These are phyloP conservation scores for Neofelis nebulosa DNA, from an alignment of 2,113 vertebrate species.

Conservation along the genomic window DNA sequence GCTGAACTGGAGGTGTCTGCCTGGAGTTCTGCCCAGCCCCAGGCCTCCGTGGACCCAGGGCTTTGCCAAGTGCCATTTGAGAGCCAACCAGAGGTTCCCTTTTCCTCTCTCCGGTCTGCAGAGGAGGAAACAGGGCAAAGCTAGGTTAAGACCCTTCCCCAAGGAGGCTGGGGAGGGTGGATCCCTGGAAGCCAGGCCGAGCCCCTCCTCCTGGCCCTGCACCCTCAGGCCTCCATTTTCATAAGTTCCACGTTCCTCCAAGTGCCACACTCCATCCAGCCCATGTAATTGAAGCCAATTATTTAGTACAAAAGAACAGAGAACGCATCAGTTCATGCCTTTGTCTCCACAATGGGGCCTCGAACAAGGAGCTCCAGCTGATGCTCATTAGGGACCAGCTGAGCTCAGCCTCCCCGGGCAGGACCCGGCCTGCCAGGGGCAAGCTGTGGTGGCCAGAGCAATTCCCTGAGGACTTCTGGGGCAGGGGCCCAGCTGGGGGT, in stretches of 20 bases:
- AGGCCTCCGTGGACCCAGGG: not conserved
- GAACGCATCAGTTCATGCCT: constrained; percentile 17
- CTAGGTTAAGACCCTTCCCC: not conserved
- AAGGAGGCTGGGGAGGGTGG: not conserved
- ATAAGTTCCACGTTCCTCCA: constrained; percentile 40
- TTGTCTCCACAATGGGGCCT: constrained; percentile 54
- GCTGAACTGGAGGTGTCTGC: not conserved
- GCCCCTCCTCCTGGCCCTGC: not conserved
- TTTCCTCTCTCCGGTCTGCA: not conserved
- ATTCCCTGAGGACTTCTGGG: not conserved
- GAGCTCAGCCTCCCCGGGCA: constrained; percentile 10
- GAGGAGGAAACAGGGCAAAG: not conserved
- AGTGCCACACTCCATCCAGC: constrained; percentile 18
- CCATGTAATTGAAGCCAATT: constrained; percentile 78
- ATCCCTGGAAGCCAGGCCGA: accelerated
- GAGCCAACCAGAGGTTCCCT: not conserved
- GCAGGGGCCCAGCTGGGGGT: accelerated
- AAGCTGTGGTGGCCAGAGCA: not conserved
- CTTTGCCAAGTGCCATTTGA: not conserved
- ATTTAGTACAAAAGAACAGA: constrained; percentile 67
- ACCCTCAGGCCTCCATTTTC: constrained; percentile 18
- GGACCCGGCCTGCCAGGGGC: not conserved
- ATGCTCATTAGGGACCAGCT: constrained; percentile 66
- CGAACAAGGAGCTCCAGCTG: constrained; percentile 27
- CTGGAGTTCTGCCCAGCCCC: not conserved